Evolutionary conservation across 1,140 invertebrate genomes (phyloP), one percentile per base, ranked within the genome.

Genomic region (Zaprionus camerounensis): DNA sequence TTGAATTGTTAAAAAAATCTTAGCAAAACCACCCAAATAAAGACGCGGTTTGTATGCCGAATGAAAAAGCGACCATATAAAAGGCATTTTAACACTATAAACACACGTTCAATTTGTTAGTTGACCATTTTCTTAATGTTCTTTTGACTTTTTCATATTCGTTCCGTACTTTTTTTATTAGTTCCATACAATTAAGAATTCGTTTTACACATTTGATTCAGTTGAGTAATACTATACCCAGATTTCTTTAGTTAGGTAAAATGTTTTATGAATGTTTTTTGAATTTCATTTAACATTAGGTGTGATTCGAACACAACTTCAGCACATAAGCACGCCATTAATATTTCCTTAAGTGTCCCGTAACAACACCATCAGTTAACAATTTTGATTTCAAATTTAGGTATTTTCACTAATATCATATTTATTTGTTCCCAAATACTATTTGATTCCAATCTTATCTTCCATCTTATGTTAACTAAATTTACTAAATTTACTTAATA

Each of bases 11-110:
- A 64, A 65, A 69, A 55, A 26, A 69, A 63, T 38, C 28, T 17
- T n/a, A 15, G 36, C 36, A 46, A 51, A 3, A 68, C 64, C 38
- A 53, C 17, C 2, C 17, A 51, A 59, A 51, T 70, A 62, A 44
- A 67, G 6, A 67, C 34, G 24, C 55, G 26, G 78, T 80, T 86
- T 87, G 74, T 88, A 83, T 88, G 66, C 84, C 41, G 36, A 46
- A 41, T 5, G 41, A 36, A 3, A 28, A 56, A 28, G 36, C 17
- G 41, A 49, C 17, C 22, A 51, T n/a, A 53, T 34, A 36, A 51
- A 51, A 53, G 22, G 51, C n/a, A 56, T 13, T 56, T 86, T 82
- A 86, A 79, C 82, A 76, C 83, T 56, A 51, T 44, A 44, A 72
- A 67, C 44, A 36, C 46, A 1, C 13, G 26, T 56, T n/a, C 5